A percentile compares a stretch with the other conserved stretches of the same genome.
These are phyloP conservation scores for Ictidomys tridecemlineatus DNA, from an alignment of 2,113 vertebrate genomes.

Conservation along the genomic window DNA sequence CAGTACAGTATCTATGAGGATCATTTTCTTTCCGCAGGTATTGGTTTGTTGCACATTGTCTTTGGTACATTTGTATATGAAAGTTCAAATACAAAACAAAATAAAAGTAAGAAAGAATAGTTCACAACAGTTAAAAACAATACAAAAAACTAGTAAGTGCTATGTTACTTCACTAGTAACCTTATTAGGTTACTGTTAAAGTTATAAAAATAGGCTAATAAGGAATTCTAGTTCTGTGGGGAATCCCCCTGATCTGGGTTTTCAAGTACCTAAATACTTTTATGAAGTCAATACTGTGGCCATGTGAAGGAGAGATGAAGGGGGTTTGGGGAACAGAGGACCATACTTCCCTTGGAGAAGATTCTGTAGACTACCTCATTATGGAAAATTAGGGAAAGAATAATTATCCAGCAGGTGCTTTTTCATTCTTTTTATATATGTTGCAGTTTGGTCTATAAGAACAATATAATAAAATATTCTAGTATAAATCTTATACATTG, in stretches of 20 bases:
- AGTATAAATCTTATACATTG: background rate
- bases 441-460: background rate
- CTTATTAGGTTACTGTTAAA: background rate
- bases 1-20: conserved; percentile 96
- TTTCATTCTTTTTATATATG: background rate
- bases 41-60: conserved; percentile 96
- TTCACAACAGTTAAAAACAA: conserved; percentile 21
- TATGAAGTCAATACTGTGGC: background rate
- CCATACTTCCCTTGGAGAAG: background rate
- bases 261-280: conserved; percentile 16
- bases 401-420: background rate
- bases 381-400: background rate
- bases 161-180: background rate
- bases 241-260: conserved; percentile 1
- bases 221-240: conserved; percentile 33
- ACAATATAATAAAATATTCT: background rate
- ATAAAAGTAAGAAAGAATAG: background rate
- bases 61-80: conserved; percentile 81
- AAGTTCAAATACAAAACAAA: background rate
- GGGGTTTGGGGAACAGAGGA: background rate
- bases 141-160: background rate
- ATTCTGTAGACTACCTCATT: background rate
- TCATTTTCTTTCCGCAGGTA: conserved; percentile 96
- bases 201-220: background rate
- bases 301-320: background rate